Percentiles rank a stretch among this genome's conserved stretches.
phyloP scores from a whole-genome alignment of 2,113 vertebrate species.

The Neodon shergylaensis region DNA sequence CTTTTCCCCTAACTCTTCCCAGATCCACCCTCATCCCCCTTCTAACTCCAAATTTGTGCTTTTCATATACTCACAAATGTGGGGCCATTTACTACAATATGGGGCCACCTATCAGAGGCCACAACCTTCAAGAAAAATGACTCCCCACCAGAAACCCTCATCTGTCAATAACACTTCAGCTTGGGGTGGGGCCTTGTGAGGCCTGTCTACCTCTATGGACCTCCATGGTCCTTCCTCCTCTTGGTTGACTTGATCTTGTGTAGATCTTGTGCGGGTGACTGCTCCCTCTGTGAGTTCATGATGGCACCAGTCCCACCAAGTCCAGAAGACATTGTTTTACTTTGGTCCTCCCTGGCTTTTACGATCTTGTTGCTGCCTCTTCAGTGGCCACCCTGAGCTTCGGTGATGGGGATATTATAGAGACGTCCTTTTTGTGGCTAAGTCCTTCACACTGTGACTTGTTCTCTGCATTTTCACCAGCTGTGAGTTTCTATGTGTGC shows the following conservation, averaged over 20 bases:
- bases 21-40: too few relatives aligned
- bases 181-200: not conserved
- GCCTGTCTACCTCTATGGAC: not conserved
- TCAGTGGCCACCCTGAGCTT: not conserved
- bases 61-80: not conserved
- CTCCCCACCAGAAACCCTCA: not conserved
- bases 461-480: not conserved
- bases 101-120: not conserved
- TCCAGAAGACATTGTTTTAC: not conserved
- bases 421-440: not conserved
- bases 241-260: not conserved
- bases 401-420: not conserved
- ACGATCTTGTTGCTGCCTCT: not conserved
- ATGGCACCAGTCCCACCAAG: not conserved
- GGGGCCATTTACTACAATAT: not conserved
- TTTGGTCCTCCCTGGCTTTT: too few relatives aligned
- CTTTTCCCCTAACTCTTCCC: too few relatives aligned
- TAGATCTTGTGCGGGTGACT: too few relatives aligned
- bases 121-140: not conserved
- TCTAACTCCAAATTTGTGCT: not conserved
- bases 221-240: too few relatives aligned
- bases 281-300: not conserved
- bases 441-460: not conserved
- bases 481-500: not conserved
- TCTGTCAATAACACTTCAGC: not conserved